Percentiles rank a stretch among this genome's conserved stretches.
Conservation (phyloP, 2,113 vertebrate species). For the Deroptyus accipitrinus region DNA sequence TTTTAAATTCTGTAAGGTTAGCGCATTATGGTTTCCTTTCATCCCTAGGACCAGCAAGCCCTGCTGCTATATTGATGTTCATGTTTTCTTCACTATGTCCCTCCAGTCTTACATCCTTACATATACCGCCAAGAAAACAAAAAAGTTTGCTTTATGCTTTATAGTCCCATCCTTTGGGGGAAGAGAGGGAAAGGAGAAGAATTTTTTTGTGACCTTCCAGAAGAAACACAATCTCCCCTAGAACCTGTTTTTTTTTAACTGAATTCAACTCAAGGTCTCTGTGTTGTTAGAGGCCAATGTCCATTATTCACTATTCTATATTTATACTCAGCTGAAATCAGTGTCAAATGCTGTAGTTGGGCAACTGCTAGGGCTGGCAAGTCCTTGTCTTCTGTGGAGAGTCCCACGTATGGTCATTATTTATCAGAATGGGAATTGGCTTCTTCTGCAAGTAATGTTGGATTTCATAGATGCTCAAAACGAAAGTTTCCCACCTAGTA, state of each 20-base stretch:
- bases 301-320: neutral
- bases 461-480: neutral
- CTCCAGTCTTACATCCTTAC: neutral
- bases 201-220: neutral
- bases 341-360: neutral
- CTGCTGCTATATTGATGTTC: neutral
- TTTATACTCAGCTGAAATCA: neutral
- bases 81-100: neutral
- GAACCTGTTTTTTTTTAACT: neutral
- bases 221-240: neutral
- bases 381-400: slow-evolving; percentile 6
- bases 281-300: neutral
- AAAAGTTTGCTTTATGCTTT: neutral
- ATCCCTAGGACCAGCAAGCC: neutral
- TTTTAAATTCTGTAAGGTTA: neutral
- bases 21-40: neutral
- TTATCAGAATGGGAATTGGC: neutral
- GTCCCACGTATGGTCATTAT: neutral
- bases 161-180: neutral
- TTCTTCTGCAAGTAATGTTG: neutral
- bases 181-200: neutral
- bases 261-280: neutral
- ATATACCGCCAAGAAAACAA: neutral
- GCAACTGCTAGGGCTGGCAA: neutral
- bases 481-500: neutral